Conservation (phyloP, 2,113 vertebrate genomes). For the Chlamydotis undulata region DNA sequence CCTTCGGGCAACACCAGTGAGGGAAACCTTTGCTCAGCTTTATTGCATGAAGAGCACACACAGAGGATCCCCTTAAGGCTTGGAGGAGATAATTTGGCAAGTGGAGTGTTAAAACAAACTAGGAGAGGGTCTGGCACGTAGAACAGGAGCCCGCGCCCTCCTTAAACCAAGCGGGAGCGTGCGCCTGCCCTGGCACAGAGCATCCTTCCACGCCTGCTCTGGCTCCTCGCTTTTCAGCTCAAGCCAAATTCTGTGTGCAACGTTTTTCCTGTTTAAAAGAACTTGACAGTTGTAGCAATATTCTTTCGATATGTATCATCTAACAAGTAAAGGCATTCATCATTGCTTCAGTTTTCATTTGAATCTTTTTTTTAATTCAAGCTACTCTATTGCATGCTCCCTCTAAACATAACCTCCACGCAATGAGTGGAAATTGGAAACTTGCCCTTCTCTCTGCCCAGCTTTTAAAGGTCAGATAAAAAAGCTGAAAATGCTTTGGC, state of each 20-base stretch:
- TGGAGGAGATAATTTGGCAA: neutral
- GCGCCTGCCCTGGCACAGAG: neutral
- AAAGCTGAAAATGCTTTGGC: neutral
- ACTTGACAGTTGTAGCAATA: neutral
- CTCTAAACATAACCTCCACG: neutral
- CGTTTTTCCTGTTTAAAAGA: neutral
- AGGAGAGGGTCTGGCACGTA: neutral
- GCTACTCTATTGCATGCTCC: neutral
- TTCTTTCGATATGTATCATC: neutral
- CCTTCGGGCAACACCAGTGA: neutral
- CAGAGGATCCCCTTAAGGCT: neutral
- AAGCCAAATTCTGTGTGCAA: neutral
- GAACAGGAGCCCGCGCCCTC: neutral
- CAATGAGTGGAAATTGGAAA: neutral
- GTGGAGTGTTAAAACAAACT: neutral
- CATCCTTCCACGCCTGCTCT: neutral
- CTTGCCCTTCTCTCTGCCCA: neutral
- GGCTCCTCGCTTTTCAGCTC: neutral
- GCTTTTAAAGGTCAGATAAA: neutral
- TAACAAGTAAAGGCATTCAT: neutral
- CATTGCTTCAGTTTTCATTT: neutral
- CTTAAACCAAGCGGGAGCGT: accelerated
- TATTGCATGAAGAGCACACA: neutral
- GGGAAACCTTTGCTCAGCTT: neutral
- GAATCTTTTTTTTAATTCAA: neutral